A percentile compares a stretch with the other conserved stretches of the same genome.
Evolutionary conservation across 2,888 invertebrate species (phyloP).

Genomic region (Caenorhabditis japonica): DNA sequence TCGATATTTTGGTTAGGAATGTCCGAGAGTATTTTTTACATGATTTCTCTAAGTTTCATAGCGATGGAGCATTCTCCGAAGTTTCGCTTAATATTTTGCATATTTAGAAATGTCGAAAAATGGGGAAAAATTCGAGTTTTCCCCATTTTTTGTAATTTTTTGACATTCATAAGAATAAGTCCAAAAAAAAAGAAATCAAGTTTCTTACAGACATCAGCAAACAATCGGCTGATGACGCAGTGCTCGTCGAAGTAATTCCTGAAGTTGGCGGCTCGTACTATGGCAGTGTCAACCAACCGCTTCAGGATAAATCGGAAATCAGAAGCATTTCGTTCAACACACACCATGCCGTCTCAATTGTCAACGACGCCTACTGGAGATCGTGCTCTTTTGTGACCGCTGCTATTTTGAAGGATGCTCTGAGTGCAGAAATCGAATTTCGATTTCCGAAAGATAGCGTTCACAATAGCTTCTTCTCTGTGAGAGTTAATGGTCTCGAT

Average conservation of each 20-base stretch:
- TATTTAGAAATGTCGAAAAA: too few species aligned
- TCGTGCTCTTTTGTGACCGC: slow-evolving; percentile 45
- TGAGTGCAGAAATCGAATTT: slow-evolving; percentile 14
- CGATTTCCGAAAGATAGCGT: slow-evolving; percentile 7
- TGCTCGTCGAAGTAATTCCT: slow-evolving; percentile 41
- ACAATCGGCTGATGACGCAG: slow-evolving; percentile 34
- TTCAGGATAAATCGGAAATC: slow-evolving; percentile 31
- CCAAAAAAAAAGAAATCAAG: not conserved
- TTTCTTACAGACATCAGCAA: slow-evolving; percentile 37
- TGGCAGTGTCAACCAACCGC: slow-evolving; percentile 38
- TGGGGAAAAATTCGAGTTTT: too few species aligned
- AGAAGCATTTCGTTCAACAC: slow-evolving; percentile 27
- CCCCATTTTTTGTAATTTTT: too few species aligned
- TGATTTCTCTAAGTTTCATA: too few species aligned
- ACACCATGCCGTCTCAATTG: slow-evolving; percentile 1
- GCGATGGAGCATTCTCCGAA: too few species aligned
- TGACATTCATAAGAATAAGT: too few species aligned
- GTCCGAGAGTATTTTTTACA: too few species aligned
- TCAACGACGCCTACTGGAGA: slow-evolving; percentile 54
- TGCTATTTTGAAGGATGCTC: slow-evolving; percentile 40
- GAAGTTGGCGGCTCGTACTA: slow-evolving; percentile 34
- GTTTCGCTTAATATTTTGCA: too few species aligned
- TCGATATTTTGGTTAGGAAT: too few species aligned
- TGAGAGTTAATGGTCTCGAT: slow-evolving; percentile 34
- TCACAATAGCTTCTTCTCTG: slow-evolving; percentile 35